These are phyloP conservation scores for Enteromius unitaeniatus DNA, from an alignment of 2,797 vertebrate species.

Conservation along the genomic window DNA sequence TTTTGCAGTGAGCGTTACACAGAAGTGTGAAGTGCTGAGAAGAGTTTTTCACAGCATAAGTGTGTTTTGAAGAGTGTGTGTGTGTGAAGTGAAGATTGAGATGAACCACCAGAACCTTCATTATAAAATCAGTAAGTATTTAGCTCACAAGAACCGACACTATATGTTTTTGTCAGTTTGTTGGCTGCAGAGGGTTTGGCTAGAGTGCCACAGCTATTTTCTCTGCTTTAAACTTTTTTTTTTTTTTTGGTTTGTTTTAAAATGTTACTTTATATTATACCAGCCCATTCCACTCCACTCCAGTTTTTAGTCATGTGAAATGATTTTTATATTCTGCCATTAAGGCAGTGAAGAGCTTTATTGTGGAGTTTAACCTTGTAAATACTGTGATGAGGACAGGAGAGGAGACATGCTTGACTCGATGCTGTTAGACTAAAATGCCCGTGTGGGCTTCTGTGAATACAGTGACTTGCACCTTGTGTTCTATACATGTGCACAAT, in stretches of 20 bases:
- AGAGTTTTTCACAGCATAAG: slow-evolving; percentile 39
- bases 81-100: slow-evolving; percentile 12
- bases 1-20: slow-evolving; percentile 6
- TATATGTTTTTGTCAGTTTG: slow-evolving; percentile 10
- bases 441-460: slow-evolving; percentile 70
- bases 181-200: slow-evolving; percentile 6
- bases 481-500: slow-evolving; percentile 79
- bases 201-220: slow-evolving; percentile 34
- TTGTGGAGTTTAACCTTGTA: slow-evolving; percentile 68
- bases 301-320: slow-evolving; percentile 57
- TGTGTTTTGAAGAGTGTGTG: slow-evolving; percentile 48
- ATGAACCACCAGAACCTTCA: slow-evolving; percentile 12
- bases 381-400: slow-evolving; percentile 68
- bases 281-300: slow-evolving; percentile 23
- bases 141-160: neutral
- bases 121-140: slow-evolving; percentile 29
- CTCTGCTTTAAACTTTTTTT: slow-evolving; percentile 51
- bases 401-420: slow-evolving; percentile 55
- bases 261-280: slow-evolving; percentile 47
- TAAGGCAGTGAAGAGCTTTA: slow-evolving; percentile 66
- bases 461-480: slow-evolving; percentile 68
- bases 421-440: slow-evolving; percentile 60
- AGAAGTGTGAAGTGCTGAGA: neutral
- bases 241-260: slow-evolving; percentile 30
- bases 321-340: slow-evolving; percentile 57